These are phyloP conservation scores for Hyposoter didymator DNA, from an alignment of 2,888 invertebrate genomes.

Conservation along the genomic window DNA sequence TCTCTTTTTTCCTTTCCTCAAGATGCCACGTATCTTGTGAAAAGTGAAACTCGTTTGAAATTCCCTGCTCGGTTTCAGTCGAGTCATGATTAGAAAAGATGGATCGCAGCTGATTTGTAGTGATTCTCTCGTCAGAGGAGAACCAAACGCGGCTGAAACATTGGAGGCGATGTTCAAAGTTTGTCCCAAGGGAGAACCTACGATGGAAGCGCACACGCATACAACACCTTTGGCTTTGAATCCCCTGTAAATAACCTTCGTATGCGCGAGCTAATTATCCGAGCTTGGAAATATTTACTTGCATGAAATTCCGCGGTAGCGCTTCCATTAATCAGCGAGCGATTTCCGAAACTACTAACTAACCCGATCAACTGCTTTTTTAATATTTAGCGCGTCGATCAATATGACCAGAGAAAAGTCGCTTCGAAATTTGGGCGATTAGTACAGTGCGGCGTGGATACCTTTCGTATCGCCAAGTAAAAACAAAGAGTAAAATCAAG, in stretches of 20 bases:
- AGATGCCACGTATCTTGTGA: background rate
- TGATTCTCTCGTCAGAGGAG: background rate
- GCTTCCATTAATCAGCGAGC: background rate
- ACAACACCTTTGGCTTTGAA: too few relatives aligned
- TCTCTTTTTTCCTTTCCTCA: background rate
- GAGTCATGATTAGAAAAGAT: slow-evolving; percentile 7
- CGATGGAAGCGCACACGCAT: background rate
- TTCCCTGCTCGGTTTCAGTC: background rate
- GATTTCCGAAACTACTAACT: background rate
- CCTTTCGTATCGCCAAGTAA: slow-evolving; percentile 1
- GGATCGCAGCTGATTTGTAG: background rate
- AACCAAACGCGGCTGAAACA: background rate
- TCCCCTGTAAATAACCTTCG: background rate
- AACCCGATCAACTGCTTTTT: background rate
- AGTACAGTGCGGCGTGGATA: background rate
- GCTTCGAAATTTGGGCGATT: background rate
- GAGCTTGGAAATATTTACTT: background rate
- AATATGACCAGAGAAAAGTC: background rate
- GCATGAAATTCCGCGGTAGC: background rate
- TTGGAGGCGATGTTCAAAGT: background rate
- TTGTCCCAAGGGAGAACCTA: background rate
- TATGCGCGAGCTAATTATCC: background rate
- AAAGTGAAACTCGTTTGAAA: background rate
- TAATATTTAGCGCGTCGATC: background rate
- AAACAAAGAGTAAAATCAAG: slow-evolving; percentile 40